Percentiles rank a stretch among this genome's conserved stretches.
These are phyloP conservation scores for Trachythela sp. DNA, from an alignment of 64 coral and sea anemone species.

Conservation along the genomic window DNA sequence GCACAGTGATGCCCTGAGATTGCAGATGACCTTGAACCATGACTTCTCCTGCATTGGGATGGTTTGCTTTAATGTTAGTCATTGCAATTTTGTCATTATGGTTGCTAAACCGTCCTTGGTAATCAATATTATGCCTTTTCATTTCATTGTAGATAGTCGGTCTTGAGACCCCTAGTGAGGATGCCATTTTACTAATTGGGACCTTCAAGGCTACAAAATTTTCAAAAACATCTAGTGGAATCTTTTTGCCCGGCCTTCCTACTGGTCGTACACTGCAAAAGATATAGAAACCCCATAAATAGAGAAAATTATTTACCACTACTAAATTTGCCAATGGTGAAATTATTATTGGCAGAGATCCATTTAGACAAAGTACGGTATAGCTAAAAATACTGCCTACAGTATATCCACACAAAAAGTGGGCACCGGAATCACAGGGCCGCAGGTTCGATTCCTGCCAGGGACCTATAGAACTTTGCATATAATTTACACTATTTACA, in stretches of 20 bases:
- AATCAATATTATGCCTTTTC: slow-evolving; percentile 35
- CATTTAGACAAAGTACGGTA: too few relatives aligned
- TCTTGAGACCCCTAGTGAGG: background rate
- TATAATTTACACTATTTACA: too few relatives aligned
- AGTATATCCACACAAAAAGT: too few relatives aligned
- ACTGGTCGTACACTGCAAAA: background rate
- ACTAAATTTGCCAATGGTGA: too few relatives aligned
- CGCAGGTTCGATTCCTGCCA: too few relatives aligned
- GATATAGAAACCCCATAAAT: too few relatives aligned
- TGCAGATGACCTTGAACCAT: slow-evolving; percentile 29
- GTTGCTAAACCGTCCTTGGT: background rate
- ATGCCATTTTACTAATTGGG: background rate
- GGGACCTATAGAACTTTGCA: too few relatives aligned
- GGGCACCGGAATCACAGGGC: too few relatives aligned
- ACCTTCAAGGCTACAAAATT: background rate
- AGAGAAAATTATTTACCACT: too few relatives aligned
- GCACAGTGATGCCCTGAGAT: slow-evolving; percentile 10
- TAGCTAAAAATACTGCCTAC: too few relatives aligned
- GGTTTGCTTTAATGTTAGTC: background rate
- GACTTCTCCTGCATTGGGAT: background rate
- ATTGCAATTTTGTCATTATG: background rate
- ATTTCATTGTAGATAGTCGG: background rate
- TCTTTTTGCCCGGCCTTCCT: background rate
- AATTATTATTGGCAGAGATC: too few relatives aligned
- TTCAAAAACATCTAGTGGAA: background rate